A percentile compares a stretch with the other conserved stretches of the same genome.
phyloP scores from a whole-genome alignment of 2,113 vertebrate genomes.

The Prolemur simus region DNA sequence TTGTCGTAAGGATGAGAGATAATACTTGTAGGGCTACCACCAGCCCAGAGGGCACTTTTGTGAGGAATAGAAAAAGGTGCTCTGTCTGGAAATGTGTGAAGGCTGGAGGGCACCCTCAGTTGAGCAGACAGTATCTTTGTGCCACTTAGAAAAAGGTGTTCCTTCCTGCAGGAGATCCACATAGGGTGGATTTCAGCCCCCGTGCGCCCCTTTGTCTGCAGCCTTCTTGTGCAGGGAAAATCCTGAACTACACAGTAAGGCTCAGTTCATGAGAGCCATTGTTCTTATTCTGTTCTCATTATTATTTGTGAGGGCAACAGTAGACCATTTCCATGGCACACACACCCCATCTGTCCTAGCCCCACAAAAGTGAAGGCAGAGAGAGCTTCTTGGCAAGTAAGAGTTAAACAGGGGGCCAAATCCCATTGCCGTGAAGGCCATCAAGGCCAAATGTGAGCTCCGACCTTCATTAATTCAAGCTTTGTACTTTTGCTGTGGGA shows the following conservation, averaged over 20 bases:
- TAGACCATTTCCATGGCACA: background rate
- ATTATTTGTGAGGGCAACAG: background rate
- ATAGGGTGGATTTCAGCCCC: fast-evolving
- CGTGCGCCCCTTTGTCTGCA: background rate
- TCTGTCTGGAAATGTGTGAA: background rate
- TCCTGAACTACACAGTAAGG: background rate
- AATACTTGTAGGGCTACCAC: background rate
- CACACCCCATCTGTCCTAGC: background rate
- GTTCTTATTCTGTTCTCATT: background rate
- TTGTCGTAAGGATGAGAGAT: background rate
- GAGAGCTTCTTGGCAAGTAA: constrained; percentile 63
- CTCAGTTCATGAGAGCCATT: background rate
- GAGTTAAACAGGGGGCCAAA: constrained; percentile 63
- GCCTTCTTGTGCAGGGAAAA: background rate
- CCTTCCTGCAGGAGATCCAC: background rate
- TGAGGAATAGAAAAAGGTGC: background rate
- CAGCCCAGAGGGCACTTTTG: background rate
- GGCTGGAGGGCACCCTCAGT: no score
- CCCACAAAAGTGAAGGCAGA: background rate
- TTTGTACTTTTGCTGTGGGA: constrained; percentile 81
- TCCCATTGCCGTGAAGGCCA: constrained; percentile 75
- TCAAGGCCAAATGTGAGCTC: constrained; percentile 82
- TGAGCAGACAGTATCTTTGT: background rate
- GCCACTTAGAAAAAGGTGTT: background rate
- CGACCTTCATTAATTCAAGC: constrained; percentile 85